A percentile compares a stretch with the other conserved stretches of the same genome.
phyloP scores from a whole-genome alignment of 2,113 vertebrate genomes.

The Phalacrocorax aristotelis region DNA sequence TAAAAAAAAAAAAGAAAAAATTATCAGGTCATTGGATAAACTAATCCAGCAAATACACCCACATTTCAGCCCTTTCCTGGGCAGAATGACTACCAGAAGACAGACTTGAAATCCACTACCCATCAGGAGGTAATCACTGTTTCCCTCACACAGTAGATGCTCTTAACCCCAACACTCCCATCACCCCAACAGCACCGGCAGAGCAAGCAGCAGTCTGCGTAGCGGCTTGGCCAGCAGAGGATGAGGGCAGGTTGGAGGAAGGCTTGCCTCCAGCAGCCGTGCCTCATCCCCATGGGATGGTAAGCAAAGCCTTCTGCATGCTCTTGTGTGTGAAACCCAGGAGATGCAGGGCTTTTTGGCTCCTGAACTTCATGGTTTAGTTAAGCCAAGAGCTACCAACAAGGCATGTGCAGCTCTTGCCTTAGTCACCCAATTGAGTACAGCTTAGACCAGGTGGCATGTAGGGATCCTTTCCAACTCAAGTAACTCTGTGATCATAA shows the following conservation, averaged over 20 bases:
- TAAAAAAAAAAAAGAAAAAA: not conserved
- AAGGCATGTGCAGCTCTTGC: not conserved
- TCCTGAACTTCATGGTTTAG: not conserved
- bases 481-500: not conserved
- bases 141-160: fast-evolving
- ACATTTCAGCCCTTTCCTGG: not conserved
- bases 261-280: not conserved
- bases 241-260: not conserved
- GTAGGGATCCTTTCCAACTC: conserved; percentile 10
- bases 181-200: fast-evolving
- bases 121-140: not conserved
- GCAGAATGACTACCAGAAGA: not conserved
- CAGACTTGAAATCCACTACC: not conserved
- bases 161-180: not conserved
- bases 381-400: not conserved
- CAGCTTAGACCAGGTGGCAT: not conserved
- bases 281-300: fast-evolving
- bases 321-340: not conserved
- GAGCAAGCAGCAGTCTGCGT: not conserved
- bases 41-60: not conserved
- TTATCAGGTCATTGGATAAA: not conserved
- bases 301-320: not conserved
- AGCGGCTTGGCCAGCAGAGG: fast-evolving
- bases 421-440: not conserved
- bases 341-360: fast-evolving